Conservation (phyloP, 2,888 invertebrate species). For the Scrobipalpa costella region DNA sequence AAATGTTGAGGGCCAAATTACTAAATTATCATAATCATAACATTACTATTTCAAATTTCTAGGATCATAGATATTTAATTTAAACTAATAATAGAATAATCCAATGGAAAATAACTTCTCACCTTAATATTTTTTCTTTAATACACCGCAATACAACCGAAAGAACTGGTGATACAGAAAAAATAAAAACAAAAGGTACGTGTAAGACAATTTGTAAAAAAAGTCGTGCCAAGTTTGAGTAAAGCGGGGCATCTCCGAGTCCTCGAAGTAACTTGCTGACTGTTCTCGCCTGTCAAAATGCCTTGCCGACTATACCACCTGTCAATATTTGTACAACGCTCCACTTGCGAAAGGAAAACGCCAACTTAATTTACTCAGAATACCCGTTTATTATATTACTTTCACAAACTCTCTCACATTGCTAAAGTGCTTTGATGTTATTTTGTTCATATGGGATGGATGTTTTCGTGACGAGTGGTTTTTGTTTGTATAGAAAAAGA, state of each 20-base stretch:
- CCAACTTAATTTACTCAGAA: slow-evolving; percentile 58
- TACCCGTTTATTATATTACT: slow-evolving; percentile 58
- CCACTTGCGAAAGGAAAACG: slow-evolving; percentile 45
- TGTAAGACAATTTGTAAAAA: slow-evolving; percentile 12
- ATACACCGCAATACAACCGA: too few species aligned
- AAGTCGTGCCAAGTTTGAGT: slow-evolving; percentile 30
- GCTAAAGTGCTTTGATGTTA: not conserved
- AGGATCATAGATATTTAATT: too few species aligned
- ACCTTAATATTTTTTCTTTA: too few species aligned
- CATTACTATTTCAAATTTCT: too few species aligned
- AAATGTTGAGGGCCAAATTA: too few species aligned
- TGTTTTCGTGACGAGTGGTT: too few species aligned
- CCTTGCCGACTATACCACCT: slow-evolving; percentile 33
- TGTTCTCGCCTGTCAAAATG: slow-evolving; percentile 54
- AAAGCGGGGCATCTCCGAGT: slow-evolving; percentile 25
- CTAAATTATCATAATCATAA: too few species aligned
- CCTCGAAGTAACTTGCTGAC: slow-evolving; percentile 8
- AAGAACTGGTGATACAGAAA: too few species aligned
- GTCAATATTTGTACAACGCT: slow-evolving; percentile 61
- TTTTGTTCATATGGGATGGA: not conserved
- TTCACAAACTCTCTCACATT: slow-evolving; percentile 45
- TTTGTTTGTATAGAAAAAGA: too few species aligned
- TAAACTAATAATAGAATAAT: too few species aligned
- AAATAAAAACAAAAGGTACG: not conserved
- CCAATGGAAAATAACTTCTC: too few species aligned